Evolutionary conservation across 2,888 invertebrate species (phyloP).

Genomic region (Orchesellides sinensis): DNA sequence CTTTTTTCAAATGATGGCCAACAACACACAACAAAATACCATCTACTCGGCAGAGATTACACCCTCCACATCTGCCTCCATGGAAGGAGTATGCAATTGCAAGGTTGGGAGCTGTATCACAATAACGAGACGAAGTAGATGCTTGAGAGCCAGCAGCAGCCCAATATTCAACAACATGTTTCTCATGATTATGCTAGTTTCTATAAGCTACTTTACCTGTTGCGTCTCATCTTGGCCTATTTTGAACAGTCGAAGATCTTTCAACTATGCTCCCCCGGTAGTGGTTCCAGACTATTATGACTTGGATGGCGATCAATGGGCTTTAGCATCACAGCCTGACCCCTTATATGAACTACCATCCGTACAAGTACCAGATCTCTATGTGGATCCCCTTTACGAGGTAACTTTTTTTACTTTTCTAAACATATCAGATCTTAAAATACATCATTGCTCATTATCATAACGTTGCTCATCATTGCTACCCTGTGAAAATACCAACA

Average conservation of each 20-base stretch:
- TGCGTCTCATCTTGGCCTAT: constrained; percentile 72
- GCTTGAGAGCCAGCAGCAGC: constrained; percentile 11
- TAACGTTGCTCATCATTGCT: no score
- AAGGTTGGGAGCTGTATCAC: constrained; percentile 9
- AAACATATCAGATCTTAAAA: no score
- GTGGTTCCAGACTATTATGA: constrained; percentile 19
- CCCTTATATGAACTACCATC: constrained; percentile 47
- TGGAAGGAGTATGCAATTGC: constrained; percentile 27
- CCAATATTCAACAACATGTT: constrained; percentile 25
- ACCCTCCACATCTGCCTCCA: constrained; percentile 2
- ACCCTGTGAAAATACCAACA: no score
- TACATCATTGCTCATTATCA: no score
- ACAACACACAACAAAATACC: not conserved
- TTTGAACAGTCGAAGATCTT: constrained; percentile 59
- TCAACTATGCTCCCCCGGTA: constrained; percentile 39
- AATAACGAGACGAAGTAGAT: not conserved
- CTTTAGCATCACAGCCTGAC: constrained; percentile 51
- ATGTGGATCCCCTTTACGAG: constrained; percentile 42
- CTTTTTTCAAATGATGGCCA: constrained; percentile 21
- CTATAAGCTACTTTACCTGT: constrained; percentile 64
- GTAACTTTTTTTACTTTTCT: constrained; percentile 29
- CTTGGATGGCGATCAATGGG: constrained; percentile 57
- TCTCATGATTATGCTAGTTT: constrained; percentile 39
- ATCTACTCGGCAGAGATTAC: not conserved
- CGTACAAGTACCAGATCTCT: constrained; percentile 5